Evolutionary conservation across 2,113 vertebrate species (phyloP), one percentile per base, ranked within the genome.

Genomic region (Bufo gargarizans): DNA sequence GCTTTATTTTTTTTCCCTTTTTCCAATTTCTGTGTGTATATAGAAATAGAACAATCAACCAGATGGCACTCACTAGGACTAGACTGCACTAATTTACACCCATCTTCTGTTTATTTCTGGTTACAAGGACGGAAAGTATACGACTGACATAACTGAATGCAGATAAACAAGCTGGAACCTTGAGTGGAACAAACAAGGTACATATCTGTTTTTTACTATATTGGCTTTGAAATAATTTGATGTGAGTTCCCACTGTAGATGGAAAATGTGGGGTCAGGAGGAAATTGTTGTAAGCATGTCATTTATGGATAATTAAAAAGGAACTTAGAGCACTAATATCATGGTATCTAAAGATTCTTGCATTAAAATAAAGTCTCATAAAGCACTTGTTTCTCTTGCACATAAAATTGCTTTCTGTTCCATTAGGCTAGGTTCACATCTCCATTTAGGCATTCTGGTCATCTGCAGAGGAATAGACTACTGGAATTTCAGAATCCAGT

Each of bases 41-140:
- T 85, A 49, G 61, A 85, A 76, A 74, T 43, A 72, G 69, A 85
- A 33, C 84, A 85, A 16, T 72, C 33, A 61, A 85, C 61, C 74
- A 86, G 84, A 86, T 86, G 84, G 59, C 20, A 33, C 58, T 65
- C 76, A 55, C 19, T 55, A 19, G 76, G 85, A 79, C 47, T 78
- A 53, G 22, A 49, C 58, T 78, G 76, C 61, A 56, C 59, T 67
- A 9, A 86, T 78, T 77, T 86, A 47, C 20, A 49, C 19, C 45
- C 45, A 86, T 86, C 58, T 86, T 77, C 20, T 61, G 43, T 86
- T 86, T 78, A 78, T 78, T 63, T 63, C 45, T 79, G 12, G 49
- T 77, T 86, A 49, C 74, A 86, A 78, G 59, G 20, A 50, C 67
- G 49, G 14, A 63, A 86, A 20, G 85, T 65, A 77, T 50, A 86